Evolutionary conservation across 1,140 invertebrate species (phyloP), one percentile per base, ranked within the genome.

Genomic region (Lineus longissimus): DNA sequence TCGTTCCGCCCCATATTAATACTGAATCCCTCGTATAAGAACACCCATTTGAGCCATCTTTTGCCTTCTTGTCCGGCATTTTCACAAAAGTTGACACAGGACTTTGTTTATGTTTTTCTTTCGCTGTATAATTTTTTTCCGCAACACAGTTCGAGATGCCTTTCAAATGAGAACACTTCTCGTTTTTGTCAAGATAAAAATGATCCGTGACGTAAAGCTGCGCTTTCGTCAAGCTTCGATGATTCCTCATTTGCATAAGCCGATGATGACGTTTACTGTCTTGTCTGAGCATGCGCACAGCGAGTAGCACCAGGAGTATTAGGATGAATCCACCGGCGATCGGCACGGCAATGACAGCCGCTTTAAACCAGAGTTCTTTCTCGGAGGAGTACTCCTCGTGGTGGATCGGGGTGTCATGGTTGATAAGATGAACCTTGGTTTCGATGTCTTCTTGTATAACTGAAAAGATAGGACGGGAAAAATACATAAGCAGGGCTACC

Each of bases 321-420:
- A 93, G 82, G 47, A 91, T 91, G 66, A 92, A 85, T 27, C 89
- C 86, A 0, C 91, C 91, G 66, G 89, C 91, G 60, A 93, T 91
- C 2, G 91, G 89, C 15, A 93, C 91, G 0, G 90, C 89, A 51
- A 93, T 92, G 19, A 91, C 92, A 0, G 91, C 91, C 1, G 89
- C 91, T 73, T 88, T 88, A 81, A 93, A 92, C 90, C 90, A 92
- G 31, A 90, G 84, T 66, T 91, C 89, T 58, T 72, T 71, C 15
- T 75, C 74, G 27, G 22, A 15, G 9, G 58, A 22, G n/a, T 36
- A 36, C 33, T 36, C 33, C 15, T 36, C 33, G 33, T 36, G 33
- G 33, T 36, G 33, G 47, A 27, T 9, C n/a, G 47, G 47, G 9
- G 47, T 36, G 33, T 36, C 33, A 36, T 36, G 33, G 33, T 36